Percentiles rank a stretch among this genome's conserved stretches.
Evolutionary conservation across 2,113 vertebrate genomes (phyloP).

Genomic region (Etheostoma cragini): DNA sequence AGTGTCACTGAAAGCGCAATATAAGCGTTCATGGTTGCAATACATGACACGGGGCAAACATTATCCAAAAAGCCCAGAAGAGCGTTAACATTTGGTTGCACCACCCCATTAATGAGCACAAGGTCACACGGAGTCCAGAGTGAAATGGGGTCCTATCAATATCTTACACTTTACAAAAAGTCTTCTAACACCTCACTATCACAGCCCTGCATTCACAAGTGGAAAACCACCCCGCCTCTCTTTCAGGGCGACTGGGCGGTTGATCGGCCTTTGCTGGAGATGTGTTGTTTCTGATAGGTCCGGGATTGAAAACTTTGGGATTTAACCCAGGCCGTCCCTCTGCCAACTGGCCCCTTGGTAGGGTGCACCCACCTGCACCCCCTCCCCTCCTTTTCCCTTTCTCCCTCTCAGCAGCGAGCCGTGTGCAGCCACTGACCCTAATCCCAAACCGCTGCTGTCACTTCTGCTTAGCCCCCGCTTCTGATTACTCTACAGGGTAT

Average conservation of each 20-base stretch:
- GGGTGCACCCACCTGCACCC: conserved; percentile 12
- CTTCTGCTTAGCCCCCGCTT: conserved; percentile 58
- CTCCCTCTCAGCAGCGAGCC: conserved; percentile 30
- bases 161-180: conserved; percentile 32
- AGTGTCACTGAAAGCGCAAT: conserved; percentile 44
- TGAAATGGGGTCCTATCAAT: conserved; percentile 20
- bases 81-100: conserved; percentile 56
- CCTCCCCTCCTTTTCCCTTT: background rate
- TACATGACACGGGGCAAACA: conserved; percentile 30
- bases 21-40: conserved; percentile 35
- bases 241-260: conserved; percentile 28
- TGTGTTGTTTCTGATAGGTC: conserved; percentile 55
- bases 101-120: conserved; percentile 37
- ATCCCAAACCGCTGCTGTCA: conserved; percentile 71
- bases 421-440: conserved; percentile 60
- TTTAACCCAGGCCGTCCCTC: conserved; percentile 45
- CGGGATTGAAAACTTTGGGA: conserved; percentile 24
- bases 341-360: conserved; percentile 51
- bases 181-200: conserved; percentile 54
- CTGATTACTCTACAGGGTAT: conserved; percentile 60
- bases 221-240: background rate
- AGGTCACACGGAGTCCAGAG: conserved; percentile 42
- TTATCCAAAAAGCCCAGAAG: conserved; percentile 50
- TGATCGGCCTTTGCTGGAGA: conserved; percentile 56
- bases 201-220: background rate